These are phyloP conservation scores for Lysandra coridon DNA, from an alignment of 2,888 invertebrate genomes.

Conservation along the genomic window DNA sequence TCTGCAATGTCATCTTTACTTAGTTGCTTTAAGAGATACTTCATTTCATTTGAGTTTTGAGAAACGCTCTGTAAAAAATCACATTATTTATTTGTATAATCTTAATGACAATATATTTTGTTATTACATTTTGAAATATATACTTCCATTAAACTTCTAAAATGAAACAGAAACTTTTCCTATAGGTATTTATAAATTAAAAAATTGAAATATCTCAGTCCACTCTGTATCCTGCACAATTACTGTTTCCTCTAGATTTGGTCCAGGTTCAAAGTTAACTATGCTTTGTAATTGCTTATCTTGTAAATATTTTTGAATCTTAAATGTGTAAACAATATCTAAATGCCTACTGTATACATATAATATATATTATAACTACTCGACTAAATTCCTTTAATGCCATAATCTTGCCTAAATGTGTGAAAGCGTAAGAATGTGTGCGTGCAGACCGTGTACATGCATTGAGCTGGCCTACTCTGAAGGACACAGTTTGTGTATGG, in stretches of 20 bases:
- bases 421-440: too few relatives aligned
- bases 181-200: too few relatives aligned
- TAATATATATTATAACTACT: not conserved
- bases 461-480: too few relatives aligned
- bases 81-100: not conserved
- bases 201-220: not conserved
- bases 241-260: not conserved
- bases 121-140: too few relatives aligned
- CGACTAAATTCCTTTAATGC: too few relatives aligned
- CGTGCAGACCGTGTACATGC: too few relatives aligned
- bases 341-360: not conserved
- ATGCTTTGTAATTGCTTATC: not conserved
- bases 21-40: not conserved
- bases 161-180: too few relatives aligned
- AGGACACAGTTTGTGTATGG: too few relatives aligned
- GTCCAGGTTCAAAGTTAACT: not conserved
- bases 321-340: not conserved
- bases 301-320: not conserved
- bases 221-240: not conserved
- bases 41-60: not conserved
- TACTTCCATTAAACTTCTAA: too few relatives aligned
- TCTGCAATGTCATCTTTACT: too few relatives aligned
- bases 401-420: too few relatives aligned
- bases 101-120: too few relatives aligned
- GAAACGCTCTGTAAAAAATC: not conserved